A percentile compares a stretch with the other conserved stretches of the same genome.
phyloP scores from a whole-genome alignment of 2,113 vertebrate species.

The Cathartes aura region DNA sequence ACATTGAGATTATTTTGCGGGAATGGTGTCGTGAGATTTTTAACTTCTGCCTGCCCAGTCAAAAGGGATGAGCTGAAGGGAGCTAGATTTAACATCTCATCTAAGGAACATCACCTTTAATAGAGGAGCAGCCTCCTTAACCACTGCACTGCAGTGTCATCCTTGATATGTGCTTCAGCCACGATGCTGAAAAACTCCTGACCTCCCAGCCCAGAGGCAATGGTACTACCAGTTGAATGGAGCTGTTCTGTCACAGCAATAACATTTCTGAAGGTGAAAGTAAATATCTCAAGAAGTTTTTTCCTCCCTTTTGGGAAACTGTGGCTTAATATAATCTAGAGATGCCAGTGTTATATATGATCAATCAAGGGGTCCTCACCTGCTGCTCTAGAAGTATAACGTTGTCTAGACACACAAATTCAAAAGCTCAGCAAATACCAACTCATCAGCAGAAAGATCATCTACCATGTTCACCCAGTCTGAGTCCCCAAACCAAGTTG shows the following conservation, averaged over 20 bases:
- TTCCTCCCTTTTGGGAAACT: accelerated
- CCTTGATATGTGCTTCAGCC: background rate
- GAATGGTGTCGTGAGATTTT: background rate
- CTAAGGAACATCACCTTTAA: background rate
- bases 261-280: background rate
- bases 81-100: background rate
- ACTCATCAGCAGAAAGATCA: background rate
- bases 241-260: background rate
- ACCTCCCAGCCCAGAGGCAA: background rate
- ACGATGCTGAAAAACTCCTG: background rate
- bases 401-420: background rate
- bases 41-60: background rate
- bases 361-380: background rate
- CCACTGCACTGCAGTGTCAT: background rate
- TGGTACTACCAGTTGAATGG: background rate
- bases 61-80: background rate
- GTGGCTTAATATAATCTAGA: background rate
- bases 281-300: background rate
- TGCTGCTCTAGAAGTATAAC: background rate
- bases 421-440: background rate
- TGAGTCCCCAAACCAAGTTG: background rate
- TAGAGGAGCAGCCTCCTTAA: background rate
- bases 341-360: background rate
- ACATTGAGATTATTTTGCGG: background rate
- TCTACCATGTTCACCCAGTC: background rate